Evolutionary conservation across 2,797 vertebrate species (phyloP).

Genomic region (Setipinna tenuifilis): DNA sequence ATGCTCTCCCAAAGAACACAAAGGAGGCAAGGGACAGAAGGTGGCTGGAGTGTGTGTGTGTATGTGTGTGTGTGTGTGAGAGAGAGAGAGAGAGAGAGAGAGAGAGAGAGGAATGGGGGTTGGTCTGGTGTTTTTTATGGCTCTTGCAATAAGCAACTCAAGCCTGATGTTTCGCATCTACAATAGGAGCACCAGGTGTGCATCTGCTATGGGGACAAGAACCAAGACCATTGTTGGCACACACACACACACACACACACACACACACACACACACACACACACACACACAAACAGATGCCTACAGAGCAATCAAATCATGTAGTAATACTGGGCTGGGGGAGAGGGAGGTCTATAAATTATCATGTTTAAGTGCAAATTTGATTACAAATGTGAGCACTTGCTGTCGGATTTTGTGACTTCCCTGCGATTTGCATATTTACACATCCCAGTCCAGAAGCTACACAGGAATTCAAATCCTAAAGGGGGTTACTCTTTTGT

Average conservation of each 20-base stretch:
- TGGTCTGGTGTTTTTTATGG: constrained; percentile 43
- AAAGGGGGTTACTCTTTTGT: neutral
- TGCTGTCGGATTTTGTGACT: neutral
- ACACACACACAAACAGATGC: constrained; percentile 49
- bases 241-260: constrained; percentile 39
- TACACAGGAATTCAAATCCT: neutral
- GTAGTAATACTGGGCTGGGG: constrained; percentile 64
- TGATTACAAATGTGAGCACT: constrained; percentile 50
- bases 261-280: constrained; percentile 39
- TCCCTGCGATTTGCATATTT: neutral
- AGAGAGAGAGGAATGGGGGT: constrained; percentile 40
- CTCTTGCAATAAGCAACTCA: constrained; percentile 49
- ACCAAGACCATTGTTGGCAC: constrained; percentile 46
- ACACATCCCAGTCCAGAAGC: neutral
- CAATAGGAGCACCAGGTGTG: constrained; percentile 74
- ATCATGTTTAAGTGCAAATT: constrained; percentile 52
- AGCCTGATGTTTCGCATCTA: constrained; percentile 61
- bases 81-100: neutral
- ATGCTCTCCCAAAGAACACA: neutral
- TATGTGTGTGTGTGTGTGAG: neutral
- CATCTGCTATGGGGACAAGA: constrained; percentile 74
- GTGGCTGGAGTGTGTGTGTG: neutral
- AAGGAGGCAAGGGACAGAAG: neutral
- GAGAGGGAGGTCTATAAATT: constrained; percentile 53
- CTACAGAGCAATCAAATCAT: constrained; percentile 68